Evolutionary conservation across 2,888 invertebrate species (phyloP), one percentile per base, ranked within the genome.

Genomic region (Pristionchus exspectatus): DNA sequence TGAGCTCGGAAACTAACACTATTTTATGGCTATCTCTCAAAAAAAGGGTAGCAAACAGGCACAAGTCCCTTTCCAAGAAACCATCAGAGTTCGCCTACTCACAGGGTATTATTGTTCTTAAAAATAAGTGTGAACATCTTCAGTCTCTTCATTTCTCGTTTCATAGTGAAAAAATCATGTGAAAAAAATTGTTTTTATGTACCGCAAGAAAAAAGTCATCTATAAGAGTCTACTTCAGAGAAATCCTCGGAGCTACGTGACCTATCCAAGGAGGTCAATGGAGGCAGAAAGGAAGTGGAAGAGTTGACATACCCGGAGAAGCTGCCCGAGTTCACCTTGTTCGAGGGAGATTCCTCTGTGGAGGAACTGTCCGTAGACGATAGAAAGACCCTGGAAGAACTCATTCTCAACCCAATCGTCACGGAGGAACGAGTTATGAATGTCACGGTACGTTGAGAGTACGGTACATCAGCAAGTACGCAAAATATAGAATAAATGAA

Each of bases 341-440:
- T 81, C 81, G 77, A 77, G 77, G 44, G 44, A 9, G 81, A 77
- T 24, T 77, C 77, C n/a, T 77, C 77, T 38, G 77, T 21, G n/a
- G 77, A 77, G 77, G n/a, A 24, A 24, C 44, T 81, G 81, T 50
- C 81, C 81, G 81, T n/a, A 12, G 81, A 50, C 21, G 81, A 81
- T n/a, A 81, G 27, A 50, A 81, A 81, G 50, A 54, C 81, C 81
- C 81, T 81, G 81, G 81, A 81, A 81, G 81, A 33, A 27, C 81
- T 81, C 81, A 81, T 81, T 14, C 81, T 81, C 50, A 81, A 50
- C 14, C 74, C 74, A 0, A 24, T 44, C 24, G 27, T 81, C 27
- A 81, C 81, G 0, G 81, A 81, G 81, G 81, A 81, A 54, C n/a
- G 18, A 10, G 44, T 33, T 2, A 44, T 81, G 44, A 81, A 81